Percentiles rank a stretch among this genome's conserved stretches.
These are phyloP conservation scores for Emydocephalus ijimae DNA, from an alignment of 2,113 vertebrate genomes.

Conservation along the genomic window DNA sequence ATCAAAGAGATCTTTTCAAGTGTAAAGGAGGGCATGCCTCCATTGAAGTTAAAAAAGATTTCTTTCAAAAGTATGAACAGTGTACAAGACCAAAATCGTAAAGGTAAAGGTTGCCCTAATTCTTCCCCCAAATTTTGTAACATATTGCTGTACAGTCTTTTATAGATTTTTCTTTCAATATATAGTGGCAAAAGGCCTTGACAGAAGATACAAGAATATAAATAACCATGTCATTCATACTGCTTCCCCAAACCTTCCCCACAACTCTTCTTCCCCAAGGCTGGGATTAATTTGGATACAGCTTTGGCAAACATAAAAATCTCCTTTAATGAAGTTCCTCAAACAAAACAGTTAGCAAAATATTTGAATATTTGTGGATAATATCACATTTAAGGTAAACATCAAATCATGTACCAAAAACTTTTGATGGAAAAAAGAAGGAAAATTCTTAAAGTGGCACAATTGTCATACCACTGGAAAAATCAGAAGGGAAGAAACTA, in stretches of 20 bases:
- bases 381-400: slow-evolving; percentile 95
- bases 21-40: slow-evolving; percentile 42
- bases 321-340: slow-evolving; percentile 80
- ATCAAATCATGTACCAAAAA: slow-evolving; percentile 92
- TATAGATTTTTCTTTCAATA: slow-evolving; percentile 44
- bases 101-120: slow-evolving; percentile 48
- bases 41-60: slow-evolving; percentile 32
- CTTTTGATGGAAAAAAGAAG: slow-evolving; percentile 67
- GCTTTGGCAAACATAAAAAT: slow-evolving; percentile 72
- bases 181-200: slow-evolving; percentile 51
- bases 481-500: slow-evolving; percentile 73
- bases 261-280: slow-evolving; percentile 19
- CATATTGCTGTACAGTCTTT: slow-evolving; percentile 40
- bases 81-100: slow-evolving; percentile 57
- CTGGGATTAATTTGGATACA: slow-evolving; percentile 71
- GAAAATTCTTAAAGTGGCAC: slow-evolving; percentile 70
- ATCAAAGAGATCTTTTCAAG: slow-evolving; percentile 56
- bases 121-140: slow-evolving; percentile 44
- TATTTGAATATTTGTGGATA: slow-evolving; percentile 85
- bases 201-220: slow-evolving; percentile 44
- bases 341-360: slow-evolving; percentile 89
- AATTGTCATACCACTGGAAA: slow-evolving; percentile 81
- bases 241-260: background rate
- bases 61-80: slow-evolving; percentile 43
- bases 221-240: slow-evolving; percentile 49